These are phyloP conservation scores for Acinonyx jubatus DNA, from an alignment of 2,113 vertebrate genomes.

Conservation along the genomic window DNA sequence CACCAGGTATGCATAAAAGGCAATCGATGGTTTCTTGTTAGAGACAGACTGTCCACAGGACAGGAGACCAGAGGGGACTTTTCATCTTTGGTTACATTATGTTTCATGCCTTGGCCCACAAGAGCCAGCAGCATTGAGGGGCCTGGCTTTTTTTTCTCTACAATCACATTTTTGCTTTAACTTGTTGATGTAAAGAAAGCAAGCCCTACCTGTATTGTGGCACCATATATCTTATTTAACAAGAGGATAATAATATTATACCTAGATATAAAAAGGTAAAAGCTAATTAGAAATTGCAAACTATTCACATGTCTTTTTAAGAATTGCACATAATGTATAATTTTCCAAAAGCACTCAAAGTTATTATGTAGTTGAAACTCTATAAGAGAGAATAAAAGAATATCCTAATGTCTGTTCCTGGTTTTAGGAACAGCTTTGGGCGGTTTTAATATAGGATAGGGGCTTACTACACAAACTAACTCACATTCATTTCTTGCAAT, in stretches of 20 bases:
- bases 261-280: not conserved
- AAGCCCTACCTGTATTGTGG: not conserved
- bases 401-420: slow-evolving; percentile 57
- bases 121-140: not conserved
- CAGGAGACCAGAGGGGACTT: not conserved
- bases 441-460: slow-evolving; percentile 49
- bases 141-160: not conserved
- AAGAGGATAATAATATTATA: not conserved
- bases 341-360: slow-evolving; percentile 61
- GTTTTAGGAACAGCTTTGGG: slow-evolving; percentile 44
- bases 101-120: not conserved
- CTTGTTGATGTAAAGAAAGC: not conserved
- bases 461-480: slow-evolving; percentile 28
- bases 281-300: not conserved
- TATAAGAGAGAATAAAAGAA: not conserved
- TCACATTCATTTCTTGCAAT: not conserved
- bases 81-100: not conserved
- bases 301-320: slow-evolving; percentile 25
- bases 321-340: slow-evolving; percentile 29
- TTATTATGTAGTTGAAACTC: slow-evolving; percentile 61
- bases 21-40: not conserved
- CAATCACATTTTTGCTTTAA: not conserved
- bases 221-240: not conserved
- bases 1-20: not conserved
- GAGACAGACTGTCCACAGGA: not conserved